Base-by-base conservation (phyloP, 2,888 invertebrate species). In the Heliconius aoede region DNA sequence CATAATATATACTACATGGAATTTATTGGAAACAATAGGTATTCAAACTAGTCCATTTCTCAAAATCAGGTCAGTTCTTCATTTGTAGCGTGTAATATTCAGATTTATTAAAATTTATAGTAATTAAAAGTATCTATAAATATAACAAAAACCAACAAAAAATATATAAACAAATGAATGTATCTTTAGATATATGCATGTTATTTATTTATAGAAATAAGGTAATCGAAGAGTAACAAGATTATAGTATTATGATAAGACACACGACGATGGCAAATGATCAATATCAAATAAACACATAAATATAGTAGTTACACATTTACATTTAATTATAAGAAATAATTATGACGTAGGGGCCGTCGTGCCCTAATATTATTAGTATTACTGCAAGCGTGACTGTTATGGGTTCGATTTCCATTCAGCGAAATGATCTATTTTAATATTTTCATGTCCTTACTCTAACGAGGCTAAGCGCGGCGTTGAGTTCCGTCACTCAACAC, bases 191-290 rank as follows among this genome's bases (percentile, higher is more conserved):
- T 55, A 55, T n/a, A n/a, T n/a, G n/a, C 36, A 13, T 58, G 24
- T 11, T 58, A 24, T 13, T 58, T 58, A 58, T n/a, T 58, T 58
- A 65, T 65, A 65, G 24, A 65, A 36, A 64, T 64, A 32, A 40
- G 36, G 32, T 24, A 36, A 65, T 24, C 7, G 24, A 64, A 32
- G n/a, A 64, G 15, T 24, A 24, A 65, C 65, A 36, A 24, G 36
- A 65, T 36, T 36, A 65, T 36, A 36, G 32, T 65, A 64, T 32
- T 32, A n/a, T 32, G 13, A 30, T 30, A 62, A n/a, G 18, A 62
- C 11, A 64, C 24, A 26, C 60, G 26, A 5, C 60, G 60, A 60
- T 26, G 26, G 15, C 60, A 4, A 55, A 55, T 55, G n/a, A 65
- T 40, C 36, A 65, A 65, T 65, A 36, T 65, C 24, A 65, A 36